These are phyloP conservation scores for Chelonus insularis DNA, from an alignment of 1,140 invertebrate species.

Conservation along the genomic window DNA sequence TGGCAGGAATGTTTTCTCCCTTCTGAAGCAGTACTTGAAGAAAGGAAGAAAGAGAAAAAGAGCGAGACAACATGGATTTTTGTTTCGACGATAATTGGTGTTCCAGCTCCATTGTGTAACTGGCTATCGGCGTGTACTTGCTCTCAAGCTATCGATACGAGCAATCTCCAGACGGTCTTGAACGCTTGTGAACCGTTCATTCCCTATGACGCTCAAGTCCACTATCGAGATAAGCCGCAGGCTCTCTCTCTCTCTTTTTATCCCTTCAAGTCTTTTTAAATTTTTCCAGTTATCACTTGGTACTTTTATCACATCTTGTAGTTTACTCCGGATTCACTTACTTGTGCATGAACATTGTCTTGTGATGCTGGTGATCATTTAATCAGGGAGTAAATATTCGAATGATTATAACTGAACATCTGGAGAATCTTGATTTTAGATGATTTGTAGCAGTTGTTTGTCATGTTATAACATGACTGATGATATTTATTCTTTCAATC, in stretches of 20 bases:
- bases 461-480: no score
- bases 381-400: no score
- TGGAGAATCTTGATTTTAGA: no score
- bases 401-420: no score
- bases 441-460: no score
- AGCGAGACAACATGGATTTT: constrained; percentile 17
- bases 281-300: no score
- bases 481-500: no score
- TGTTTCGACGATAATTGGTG: constrained; percentile 40
- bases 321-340: no score
- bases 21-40: background rate
- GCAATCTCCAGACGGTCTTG: constrained; percentile 42
- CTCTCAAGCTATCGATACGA: constrained; percentile 34
- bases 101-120: constrained; percentile 46
- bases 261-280: no score
- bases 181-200: constrained; percentile 36
- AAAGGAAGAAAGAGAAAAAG: background rate
- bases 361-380: no score
- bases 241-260: constrained; percentile 1
- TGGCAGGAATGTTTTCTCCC: constrained; percentile 11
- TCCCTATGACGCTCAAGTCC: constrained; percentile 38
- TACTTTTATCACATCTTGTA: no score
- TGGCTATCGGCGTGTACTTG: constrained; percentile 43
- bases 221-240: constrained; percentile 39
- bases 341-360: no score